Base-by-base conservation (phyloP, 2,797 vertebrate species). In the Clarias platycephalus region DNA sequence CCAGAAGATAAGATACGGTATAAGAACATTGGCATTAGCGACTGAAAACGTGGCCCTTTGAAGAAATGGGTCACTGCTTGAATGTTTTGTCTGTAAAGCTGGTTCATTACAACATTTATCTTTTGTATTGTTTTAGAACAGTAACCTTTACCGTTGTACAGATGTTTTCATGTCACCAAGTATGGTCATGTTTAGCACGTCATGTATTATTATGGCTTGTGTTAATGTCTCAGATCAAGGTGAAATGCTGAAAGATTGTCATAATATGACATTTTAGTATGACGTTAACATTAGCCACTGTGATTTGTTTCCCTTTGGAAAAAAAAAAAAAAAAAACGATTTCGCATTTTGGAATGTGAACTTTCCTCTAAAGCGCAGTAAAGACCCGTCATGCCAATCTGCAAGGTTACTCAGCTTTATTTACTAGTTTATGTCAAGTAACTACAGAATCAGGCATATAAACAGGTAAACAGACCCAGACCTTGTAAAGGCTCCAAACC, bases 341-440 rank as follows among this genome's bases (percentile, higher is more conserved):
- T 44, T 24, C 5, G 1, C 31, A 40, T 31, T 44, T 7, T 12
- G 63, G 15, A 13, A 83, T 28, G 24, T 40, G n/a, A 37, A 26
- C 49, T 83, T 80, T 84, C 22, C 82, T 64, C 67, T 40, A 81
- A 26, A 62, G 22, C 77, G 67, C 67, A 40, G 40, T 49, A 34
- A 67, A 82, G 66, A 74, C 34, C 28, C 0, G 10, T 58, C 86
- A 68, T 63, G 28, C 16, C 58, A 78, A 49, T 78, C 74, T 84
- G 84, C 53, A 82, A 63, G 80, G 34, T 62, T 60, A 84, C 44
- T 53, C 16, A 4, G 40, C n/a, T 71, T 84, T 85, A 67, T 84
- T 87, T 63, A 64, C 75, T 31, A 80, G 76, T 78, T 67, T 64
- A 75, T 79, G 81, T 71, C 76, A 80, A 75, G 72, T 49, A 37